Evolutionary conservation across 30 jellyfish, hydroid and myxozoan genomes (phyloP).

Genomic region (Clytia hemisphaerica): DNA sequence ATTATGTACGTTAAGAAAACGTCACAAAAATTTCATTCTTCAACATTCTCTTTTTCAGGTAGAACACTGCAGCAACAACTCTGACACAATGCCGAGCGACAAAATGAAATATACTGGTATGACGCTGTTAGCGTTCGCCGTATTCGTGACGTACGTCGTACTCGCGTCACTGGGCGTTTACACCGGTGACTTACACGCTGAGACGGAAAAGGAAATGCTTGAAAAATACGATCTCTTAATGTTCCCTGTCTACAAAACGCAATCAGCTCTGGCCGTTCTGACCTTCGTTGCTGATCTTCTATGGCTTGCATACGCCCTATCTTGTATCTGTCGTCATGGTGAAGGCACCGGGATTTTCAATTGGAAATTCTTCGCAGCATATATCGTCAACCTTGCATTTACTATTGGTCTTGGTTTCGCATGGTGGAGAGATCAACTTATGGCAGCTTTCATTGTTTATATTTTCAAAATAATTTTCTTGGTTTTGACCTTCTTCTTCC

Average conservation of each 20-base stretch:
- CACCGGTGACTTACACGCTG: too few relatives aligned
- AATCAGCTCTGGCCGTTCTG: constrained; percentile 58
- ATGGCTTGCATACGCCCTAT: constrained; percentile 54
- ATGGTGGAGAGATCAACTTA: constrained; percentile 50
- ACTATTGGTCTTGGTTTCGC: constrained; percentile 39
- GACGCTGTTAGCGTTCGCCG: too few relatives aligned
- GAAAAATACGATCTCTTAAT: too few relatives aligned
- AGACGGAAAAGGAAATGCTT: too few relatives aligned
- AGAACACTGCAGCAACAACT: too few relatives aligned
- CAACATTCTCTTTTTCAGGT: too few relatives aligned
- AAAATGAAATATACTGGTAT: too few relatives aligned
- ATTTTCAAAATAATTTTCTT: constrained; percentile 27
- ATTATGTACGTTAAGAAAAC: too few relatives aligned
- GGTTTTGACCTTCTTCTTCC: constrained; percentile 38
- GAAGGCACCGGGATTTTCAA: constrained; percentile 50
- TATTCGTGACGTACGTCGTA: too few relatives aligned
- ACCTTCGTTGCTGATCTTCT: constrained; percentile 37
- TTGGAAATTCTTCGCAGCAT: constrained; percentile 31
- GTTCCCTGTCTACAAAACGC: constrained; percentile 54
- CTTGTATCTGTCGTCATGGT: constrained; percentile 40
- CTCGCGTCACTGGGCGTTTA: too few relatives aligned
- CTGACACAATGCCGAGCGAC: too few relatives aligned
- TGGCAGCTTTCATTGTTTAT: constrained; percentile 50
- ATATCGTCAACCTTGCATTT: constrained; percentile 32
- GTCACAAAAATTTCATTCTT: too few relatives aligned